A percentile compares a stretch with the other conserved stretches of the same genome.
phyloP scores from a whole-genome alignment of 2,113 vertebrate genomes.

The Polyodon spathula region DNA sequence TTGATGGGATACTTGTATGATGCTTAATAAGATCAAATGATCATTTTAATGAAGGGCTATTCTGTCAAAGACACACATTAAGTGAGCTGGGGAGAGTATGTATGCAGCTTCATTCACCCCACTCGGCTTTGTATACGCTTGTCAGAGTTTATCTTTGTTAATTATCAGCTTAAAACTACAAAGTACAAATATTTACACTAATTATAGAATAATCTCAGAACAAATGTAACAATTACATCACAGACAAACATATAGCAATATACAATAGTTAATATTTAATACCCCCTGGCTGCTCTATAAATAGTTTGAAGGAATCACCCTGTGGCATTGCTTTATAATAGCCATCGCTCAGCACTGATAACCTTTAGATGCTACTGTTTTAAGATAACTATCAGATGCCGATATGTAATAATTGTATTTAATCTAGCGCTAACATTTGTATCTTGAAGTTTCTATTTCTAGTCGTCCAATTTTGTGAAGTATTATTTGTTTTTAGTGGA shows the following conservation, averaged over 20 bases:
- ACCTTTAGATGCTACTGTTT: no score
- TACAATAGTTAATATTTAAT: conserved; percentile 12
- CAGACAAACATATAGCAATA: conserved; percentile 9
- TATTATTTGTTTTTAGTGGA: no score
- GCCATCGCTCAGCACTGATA: neutral
- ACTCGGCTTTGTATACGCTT: neutral
- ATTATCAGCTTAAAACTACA: conserved; percentile 16
- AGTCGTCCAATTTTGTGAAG: no score
- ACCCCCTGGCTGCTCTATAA: neutral
- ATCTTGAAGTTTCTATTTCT: no score
- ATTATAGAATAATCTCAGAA: conserved; percentile 6
- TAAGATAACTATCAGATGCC: neutral
- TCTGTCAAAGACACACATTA: no score
- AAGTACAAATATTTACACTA: conserved; percentile 6
- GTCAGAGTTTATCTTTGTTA: conserved; percentile 7
- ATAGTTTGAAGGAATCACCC: neutral
- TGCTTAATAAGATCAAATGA: no score
- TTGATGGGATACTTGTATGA: no score
- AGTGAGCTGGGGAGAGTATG: no score
- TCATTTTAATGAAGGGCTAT: no score
- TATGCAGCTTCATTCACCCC: neutral
- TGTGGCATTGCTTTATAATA: neutral
- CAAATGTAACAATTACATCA: conserved; percentile 6
- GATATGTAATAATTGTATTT: no score
- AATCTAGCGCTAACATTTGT: no score